Evolutionary conservation across 1,140 invertebrate genomes (phyloP).

Genomic region (Drosophila sulfurigaster): DNA sequence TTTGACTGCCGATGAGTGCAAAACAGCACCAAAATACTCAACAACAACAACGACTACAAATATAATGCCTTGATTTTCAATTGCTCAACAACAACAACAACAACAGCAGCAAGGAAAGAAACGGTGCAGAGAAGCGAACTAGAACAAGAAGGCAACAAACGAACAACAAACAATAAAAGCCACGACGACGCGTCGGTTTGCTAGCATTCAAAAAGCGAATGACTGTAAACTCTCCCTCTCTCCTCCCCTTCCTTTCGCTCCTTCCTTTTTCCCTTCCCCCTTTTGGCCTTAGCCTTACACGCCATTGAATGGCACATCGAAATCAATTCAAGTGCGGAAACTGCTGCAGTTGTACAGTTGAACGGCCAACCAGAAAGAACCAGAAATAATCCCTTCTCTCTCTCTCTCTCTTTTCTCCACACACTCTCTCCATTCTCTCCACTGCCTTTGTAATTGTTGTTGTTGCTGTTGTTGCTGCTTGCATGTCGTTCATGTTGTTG

Average conservation of each 20-base stretch:
- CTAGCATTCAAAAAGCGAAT: constrained; percentile 24
- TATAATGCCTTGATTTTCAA: constrained; percentile 78
- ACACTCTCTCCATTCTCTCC: neutral
- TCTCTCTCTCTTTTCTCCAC: neutral
- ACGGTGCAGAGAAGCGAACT: neutral
- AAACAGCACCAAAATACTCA: constrained; percentile 59
- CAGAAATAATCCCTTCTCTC: neutral
- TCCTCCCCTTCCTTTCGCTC: neutral
- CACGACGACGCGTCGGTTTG: constrained; percentile 32
- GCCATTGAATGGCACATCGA: constrained; percentile 57
- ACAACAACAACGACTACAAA: constrained; percentile 35
- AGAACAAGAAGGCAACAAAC: constrained; percentile 49
- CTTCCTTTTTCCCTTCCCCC: neutral
- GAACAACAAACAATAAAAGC: constrained; percentile 74
- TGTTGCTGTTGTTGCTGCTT: constrained; percentile 1
- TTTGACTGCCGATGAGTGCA: constrained; percentile 69
- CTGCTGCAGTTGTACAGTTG: constrained; percentile 79
- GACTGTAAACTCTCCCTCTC: neutral
- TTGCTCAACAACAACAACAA: constrained; percentile 47
- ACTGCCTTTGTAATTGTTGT: constrained; percentile 34
- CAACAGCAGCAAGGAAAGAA: neutral
- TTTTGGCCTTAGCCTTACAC: neutral
- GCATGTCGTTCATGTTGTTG: neutral
- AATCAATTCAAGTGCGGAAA: constrained; percentile 79
- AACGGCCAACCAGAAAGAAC: constrained; percentile 44